Evolutionary conservation across 2,113 vertebrate genomes (phyloP).

Genomic region (Lepisosteus osseus): DNA sequence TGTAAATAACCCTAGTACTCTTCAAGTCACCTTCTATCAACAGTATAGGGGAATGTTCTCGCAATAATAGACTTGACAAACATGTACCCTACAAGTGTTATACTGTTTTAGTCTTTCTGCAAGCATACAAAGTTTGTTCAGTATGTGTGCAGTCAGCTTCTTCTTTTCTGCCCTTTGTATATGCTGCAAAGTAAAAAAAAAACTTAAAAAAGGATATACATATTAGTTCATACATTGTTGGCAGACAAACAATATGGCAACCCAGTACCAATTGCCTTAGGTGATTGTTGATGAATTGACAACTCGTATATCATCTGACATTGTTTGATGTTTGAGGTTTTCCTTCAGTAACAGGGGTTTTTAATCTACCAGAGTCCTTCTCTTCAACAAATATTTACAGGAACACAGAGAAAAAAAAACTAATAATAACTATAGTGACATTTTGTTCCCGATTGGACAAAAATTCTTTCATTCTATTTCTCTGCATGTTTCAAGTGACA

Average conservation of each 20-base stretch:
- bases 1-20: too few relatives aligned
- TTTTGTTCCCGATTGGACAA: too few relatives aligned
- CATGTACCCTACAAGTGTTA: background rate
- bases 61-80: background rate
- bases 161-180: background rate
- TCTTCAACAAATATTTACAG: slow-evolving; percentile 17
- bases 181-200: too few relatives aligned
- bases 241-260: too few relatives aligned
- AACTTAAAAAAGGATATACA: too few relatives aligned
- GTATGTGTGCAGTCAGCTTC: background rate
- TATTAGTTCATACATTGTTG: too few relatives aligned
- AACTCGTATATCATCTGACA: too few relatives aligned
- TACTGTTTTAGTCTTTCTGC: background rate
- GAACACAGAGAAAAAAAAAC: slow-evolving; percentile 15
- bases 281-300: background rate
- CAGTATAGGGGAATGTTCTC: too few relatives aligned
- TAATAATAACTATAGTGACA: too few relatives aligned
- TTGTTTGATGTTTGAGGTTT: slow-evolving; percentile 1
- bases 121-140: background rate
- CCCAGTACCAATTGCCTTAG: background rate
- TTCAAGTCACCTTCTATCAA: too few relatives aligned
- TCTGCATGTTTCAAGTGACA: too few relatives aligned
- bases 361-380: background rate
- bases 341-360: background rate
- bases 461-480: too few relatives aligned